Evolutionary conservation across 2,113 vertebrate genomes (phyloP).

Genomic region (Brienomyrus brachyistius): DNA sequence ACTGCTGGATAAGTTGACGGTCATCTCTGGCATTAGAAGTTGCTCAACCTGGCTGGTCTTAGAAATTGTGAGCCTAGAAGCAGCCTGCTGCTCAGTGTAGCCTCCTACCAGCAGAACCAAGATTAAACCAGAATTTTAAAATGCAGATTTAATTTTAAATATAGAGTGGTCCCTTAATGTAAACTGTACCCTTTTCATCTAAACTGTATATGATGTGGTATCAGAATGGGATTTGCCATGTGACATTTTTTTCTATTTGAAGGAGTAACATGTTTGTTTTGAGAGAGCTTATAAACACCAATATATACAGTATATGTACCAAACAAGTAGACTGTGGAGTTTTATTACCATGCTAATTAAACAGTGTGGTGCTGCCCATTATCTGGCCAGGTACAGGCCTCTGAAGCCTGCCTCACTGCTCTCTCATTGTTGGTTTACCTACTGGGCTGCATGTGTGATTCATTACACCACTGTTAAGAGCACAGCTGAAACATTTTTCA

Average conservation of each 20-base stretch:
- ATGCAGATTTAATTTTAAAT: not conserved
- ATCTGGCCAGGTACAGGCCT: not conserved
- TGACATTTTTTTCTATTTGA: not conserved
- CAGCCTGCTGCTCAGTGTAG: no score
- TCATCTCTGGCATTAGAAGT: no score
- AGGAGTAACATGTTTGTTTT: not conserved
- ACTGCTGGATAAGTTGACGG: no score
- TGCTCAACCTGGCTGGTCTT: no score
- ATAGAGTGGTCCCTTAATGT: not conserved
- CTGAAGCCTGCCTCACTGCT: not conserved
- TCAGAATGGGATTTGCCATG: not conserved
- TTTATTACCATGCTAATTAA: not conserved
- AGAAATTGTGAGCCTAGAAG: no score
- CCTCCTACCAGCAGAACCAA: no score
- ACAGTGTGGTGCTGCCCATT: not conserved
- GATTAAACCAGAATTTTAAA: no score
- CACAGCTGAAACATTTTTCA: not conserved
- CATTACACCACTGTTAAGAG: not conserved
- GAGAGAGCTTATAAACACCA: not conserved
- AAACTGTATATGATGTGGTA: not conserved
- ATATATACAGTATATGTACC: not conserved
- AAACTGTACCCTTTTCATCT: no score
- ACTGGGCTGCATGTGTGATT: not conserved
- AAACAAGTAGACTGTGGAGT: not conserved
- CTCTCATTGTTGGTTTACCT: not conserved